phyloP scores from a whole-genome alignment of 1,140 invertebrate genomes.

The Oedothorax gibbosus region DNA sequence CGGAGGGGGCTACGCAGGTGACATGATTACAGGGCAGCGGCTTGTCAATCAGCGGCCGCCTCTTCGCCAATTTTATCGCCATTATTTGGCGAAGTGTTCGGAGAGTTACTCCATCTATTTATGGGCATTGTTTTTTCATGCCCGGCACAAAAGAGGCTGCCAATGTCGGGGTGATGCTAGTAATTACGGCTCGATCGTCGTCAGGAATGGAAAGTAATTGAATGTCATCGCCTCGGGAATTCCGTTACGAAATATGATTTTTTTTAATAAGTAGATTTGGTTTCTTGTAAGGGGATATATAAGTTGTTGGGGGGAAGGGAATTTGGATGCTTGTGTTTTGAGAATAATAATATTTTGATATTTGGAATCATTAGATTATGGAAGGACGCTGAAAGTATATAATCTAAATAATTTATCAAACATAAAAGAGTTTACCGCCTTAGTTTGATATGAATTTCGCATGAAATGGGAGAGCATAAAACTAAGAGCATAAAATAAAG shows the following conservation, averaged over 20 bases:
- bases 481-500: too few species aligned
- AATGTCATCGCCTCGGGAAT: not conserved
- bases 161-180: not conserved
- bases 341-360: too few species aligned
- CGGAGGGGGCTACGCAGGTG: conserved; percentile 26
- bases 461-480: too few species aligned
- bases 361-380: too few species aligned
- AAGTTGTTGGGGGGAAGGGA: too few species aligned
- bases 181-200: not conserved
- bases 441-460: too few species aligned
- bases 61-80: conserved; percentile 7
- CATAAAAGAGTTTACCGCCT: too few species aligned
- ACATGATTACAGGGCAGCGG: conserved; percentile 47
- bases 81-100: conserved; percentile 5
- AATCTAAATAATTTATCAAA: too few species aligned
- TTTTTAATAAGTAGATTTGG: too few species aligned
- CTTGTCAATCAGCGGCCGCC: conserved; percentile 24
- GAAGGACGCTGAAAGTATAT: too few species aligned
- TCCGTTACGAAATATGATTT: not conserved
- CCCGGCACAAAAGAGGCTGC: not conserved
- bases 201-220: not conserved
- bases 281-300: too few species aligned
- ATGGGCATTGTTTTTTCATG: not conserved
- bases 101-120: not conserved
- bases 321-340: too few species aligned